These are phyloP conservation scores for Thelaira solivaga DNA, from an alignment of 2,888 invertebrate species.

Conservation along the genomic window DNA sequence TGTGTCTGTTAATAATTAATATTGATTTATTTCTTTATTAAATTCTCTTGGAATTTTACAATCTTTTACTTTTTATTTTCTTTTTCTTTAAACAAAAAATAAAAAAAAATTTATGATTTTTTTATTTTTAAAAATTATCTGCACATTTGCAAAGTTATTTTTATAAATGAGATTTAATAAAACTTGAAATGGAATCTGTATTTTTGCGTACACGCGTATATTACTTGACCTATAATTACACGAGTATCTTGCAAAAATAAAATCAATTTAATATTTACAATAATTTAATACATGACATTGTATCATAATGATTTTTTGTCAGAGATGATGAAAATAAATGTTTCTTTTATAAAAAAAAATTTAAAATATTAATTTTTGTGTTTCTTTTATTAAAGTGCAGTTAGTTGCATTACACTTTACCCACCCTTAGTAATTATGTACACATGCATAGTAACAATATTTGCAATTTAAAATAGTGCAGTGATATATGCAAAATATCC, in stretches of 20 bases:
- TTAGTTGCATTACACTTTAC: too few relatives aligned
- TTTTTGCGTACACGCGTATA: too few relatives aligned
- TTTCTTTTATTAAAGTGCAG: too few relatives aligned
- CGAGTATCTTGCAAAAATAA: slow-evolving; percentile 10
- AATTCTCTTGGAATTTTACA: background rate
- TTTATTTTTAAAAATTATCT: slow-evolving; percentile 39
- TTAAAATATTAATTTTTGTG: background rate
- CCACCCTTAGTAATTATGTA: too few relatives aligned
- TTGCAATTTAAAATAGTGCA: too few relatives aligned
- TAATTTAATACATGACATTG: slow-evolving; percentile 37
- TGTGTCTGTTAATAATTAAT: background rate
- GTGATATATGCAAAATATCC: too few relatives aligned
- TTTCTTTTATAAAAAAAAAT: slow-evolving; percentile 17
- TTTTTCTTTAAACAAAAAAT: background rate
- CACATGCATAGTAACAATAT: too few relatives aligned
- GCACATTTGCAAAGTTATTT: slow-evolving; percentile 30
- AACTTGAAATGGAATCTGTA: slow-evolving; percentile 8
- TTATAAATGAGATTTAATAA: slow-evolving; percentile 22
- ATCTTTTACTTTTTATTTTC: background rate
- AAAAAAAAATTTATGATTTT: slow-evolving; percentile 1
- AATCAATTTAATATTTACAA: slow-evolving; percentile 4
- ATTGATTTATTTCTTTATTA: background rate
- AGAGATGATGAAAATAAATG: slow-evolving; percentile 25
- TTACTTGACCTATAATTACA: slow-evolving; percentile 39
- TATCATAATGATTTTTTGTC: slow-evolving; percentile 31